These are phyloP conservation scores for Caenorhabditis sp. DNA, from an alignment of 2,888 invertebrate species.

Conservation along the genomic window DNA sequence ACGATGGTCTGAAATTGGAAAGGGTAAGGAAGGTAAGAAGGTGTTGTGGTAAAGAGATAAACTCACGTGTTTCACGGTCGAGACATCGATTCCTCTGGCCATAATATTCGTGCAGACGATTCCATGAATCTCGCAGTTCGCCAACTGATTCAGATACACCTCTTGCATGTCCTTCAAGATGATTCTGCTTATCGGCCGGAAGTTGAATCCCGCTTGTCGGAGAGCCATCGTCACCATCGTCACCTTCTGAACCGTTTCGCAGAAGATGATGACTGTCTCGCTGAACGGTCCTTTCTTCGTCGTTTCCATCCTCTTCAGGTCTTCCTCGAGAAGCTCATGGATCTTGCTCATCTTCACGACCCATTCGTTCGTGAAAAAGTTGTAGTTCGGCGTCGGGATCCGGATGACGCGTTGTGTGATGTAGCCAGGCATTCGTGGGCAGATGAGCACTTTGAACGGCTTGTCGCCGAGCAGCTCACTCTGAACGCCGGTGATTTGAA, in stretches of 20 bases:
- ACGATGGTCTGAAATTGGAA: constrained; percentile 52
- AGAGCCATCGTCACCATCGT: constrained; percentile 33
- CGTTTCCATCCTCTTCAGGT: constrained; percentile 30
- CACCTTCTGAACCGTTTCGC: constrained; percentile 34
- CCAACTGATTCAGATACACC: constrained; percentile 29
- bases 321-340: constrained; percentile 30
- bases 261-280: constrained; percentile 52
- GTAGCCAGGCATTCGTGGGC: constrained; percentile 28
- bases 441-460: not conserved
- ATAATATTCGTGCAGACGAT: constrained; percentile 58
- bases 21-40: too few species aligned
- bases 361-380: not conserved
- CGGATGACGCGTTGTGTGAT: constrained; percentile 43
- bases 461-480: constrained; percentile 6
- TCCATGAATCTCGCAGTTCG: constrained; percentile 41
- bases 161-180: constrained; percentile 35
- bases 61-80: constrained; percentile 53
- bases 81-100: constrained; percentile 59
- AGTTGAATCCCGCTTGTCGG: constrained; percentile 44
- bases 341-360: constrained; percentile 21
- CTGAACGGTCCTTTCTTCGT: constrained; percentile 45
- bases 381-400: not conserved
- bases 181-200: constrained; percentile 26
- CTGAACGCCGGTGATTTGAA: constrained; percentile 2
- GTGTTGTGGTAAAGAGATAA: too few species aligned